Evolutionary conservation across 1,140 invertebrate genomes (phyloP).

Genomic region (Drosophila santomea): DNA sequence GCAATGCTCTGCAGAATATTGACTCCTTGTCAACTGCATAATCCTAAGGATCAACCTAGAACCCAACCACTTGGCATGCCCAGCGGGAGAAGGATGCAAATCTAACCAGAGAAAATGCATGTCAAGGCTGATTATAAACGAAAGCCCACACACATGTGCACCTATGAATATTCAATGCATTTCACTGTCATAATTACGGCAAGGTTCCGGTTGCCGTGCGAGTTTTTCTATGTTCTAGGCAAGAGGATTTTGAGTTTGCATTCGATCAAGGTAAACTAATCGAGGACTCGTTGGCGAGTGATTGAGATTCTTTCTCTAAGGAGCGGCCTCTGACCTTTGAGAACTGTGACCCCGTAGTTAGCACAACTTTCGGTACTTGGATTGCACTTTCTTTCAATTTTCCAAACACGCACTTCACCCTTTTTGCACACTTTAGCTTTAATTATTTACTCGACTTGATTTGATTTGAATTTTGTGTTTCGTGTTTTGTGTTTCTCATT

Average conservation of each 20-base stretch:
- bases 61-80: neutral
- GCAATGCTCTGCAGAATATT: neutral
- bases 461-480: constrained; percentile 43
- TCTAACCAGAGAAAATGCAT: constrained; percentile 54
- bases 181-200: constrained; percentile 73
- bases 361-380: constrained; percentile 53
- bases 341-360: constrained; percentile 25
- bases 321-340: constrained; percentile 18
- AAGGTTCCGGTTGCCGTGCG: constrained; percentile 34
- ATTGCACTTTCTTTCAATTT: constrained; percentile 41
- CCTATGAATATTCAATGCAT: constrained; percentile 79
- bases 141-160: constrained; percentile 39
- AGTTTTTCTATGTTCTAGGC: constrained; percentile 12
- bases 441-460: constrained; percentile 25
- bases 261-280: constrained; percentile 37
- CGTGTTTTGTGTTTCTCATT: constrained; percentile 85
- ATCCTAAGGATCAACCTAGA: neutral
- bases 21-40: neutral
- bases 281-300: constrained; percentile 9
- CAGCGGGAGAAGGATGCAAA: neutral
- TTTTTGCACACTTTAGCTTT: constrained; percentile 27
- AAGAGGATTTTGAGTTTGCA: constrained; percentile 27
- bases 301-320: neutral
- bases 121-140: constrained; percentile 69
- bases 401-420: constrained; percentile 18